Base-by-base conservation (phyloP, 2,888 invertebrate genomes). In the Sinotaia quadrata region DNA sequence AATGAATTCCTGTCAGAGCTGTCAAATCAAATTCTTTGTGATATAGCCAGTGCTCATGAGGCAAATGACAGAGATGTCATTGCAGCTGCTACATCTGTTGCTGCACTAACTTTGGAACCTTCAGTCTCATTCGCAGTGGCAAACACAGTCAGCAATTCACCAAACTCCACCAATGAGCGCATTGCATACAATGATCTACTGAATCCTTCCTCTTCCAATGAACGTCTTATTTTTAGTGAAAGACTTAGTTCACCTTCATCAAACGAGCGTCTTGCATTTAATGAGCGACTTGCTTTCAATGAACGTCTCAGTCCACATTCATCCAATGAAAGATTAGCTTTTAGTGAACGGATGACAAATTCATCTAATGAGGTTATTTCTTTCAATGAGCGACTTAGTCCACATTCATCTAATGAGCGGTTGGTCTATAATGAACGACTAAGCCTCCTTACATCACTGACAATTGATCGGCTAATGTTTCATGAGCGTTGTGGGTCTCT, bases 401-500 rank as follows among this genome's bases (percentile, higher is more conserved):
- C 41, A n/a, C 44, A 33, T 33, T 36, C 56, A 8, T 58, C 66
- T 21, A 63, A 71, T 34, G 71, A 75, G 24, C 49, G 44, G 57
- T 68, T 65, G 65, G 65, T 56, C 10, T 65, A 56, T 41, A 65
- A 65, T 41, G 65, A 65, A 31, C 27, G 65, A 18, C 33, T 65
- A 15, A 65, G 56, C 31, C 29, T 65, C 31, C 65, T 65, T 24
- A 65, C 56, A 24, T 54, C 65, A 2, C 41, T 65, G 15, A 56
- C 65, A 2, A 51, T 27, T n/a, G 31, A 37, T 15, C 44, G 54
- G 7, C 88, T 96, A 77, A 91, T 93, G 71, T 97, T 97, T 88
- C 97, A 97, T 88, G 93, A 94, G 59, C 91, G 94, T 74, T 95
- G 95, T 85, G 97, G 97, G 0, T 92, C 94, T 18, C 89, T 97